Evolutionary conservation across 2,888 invertebrate species (phyloP).

Genomic region (Hedya salicella): DNA sequence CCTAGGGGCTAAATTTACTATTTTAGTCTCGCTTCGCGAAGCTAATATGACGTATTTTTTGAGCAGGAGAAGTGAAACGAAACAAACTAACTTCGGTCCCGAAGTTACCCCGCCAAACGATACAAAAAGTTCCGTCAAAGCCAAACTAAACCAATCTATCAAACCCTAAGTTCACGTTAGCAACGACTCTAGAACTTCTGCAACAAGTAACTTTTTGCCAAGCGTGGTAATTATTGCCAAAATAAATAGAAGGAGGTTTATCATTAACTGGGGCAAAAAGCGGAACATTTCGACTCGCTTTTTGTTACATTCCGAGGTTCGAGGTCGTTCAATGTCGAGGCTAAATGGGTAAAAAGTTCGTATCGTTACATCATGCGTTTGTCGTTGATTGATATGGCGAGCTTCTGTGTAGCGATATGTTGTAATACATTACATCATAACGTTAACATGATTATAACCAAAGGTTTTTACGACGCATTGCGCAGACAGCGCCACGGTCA

Average conservation of each 20-base stretch:
- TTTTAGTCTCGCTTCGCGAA: no score
- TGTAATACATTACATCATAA: not conserved
- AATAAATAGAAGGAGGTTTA: constrained; percentile 4
- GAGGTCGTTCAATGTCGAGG: constrained; percentile 46
- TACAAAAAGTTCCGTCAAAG: not conserved
- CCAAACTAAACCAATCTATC: not conserved
- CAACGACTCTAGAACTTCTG: constrained; percentile 13
- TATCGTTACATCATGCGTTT: constrained; percentile 29
- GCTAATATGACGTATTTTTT: no score
- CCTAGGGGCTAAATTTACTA: no score
- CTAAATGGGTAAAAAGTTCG: constrained; percentile 41
- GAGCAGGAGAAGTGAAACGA: no score
- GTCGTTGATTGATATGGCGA: constrained; percentile 9
- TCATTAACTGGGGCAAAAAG: constrained; percentile 21
- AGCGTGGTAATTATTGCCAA: constrained; percentile 12
- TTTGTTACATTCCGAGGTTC: constrained; percentile 25
- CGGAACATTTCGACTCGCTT: constrained; percentile 20
- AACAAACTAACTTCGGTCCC: no score
- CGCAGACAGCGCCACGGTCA: no score
- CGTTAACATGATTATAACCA: no score
- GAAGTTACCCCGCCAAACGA: no score
- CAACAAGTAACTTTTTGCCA: constrained; percentile 10
- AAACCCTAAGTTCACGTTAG: constrained; percentile 12
- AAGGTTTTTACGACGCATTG: no score
- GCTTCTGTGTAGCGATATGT: constrained; percentile 11